These are phyloP conservation scores for Eueides isabella DNA, from an alignment of 1,140 invertebrate genomes.

Conservation along the genomic window DNA sequence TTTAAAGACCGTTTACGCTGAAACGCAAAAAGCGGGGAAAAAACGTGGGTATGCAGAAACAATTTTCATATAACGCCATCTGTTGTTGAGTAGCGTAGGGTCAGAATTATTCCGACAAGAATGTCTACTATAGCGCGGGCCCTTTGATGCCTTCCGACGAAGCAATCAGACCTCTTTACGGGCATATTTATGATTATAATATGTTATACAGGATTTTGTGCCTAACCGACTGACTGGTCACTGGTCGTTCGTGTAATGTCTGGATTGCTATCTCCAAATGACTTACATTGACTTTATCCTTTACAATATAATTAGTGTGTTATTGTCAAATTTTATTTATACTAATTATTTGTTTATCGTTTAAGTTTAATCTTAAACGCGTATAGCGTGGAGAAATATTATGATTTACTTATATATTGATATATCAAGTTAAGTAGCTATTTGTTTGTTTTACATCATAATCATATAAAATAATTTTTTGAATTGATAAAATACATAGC, in stretches of 20 bases:
- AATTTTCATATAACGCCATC: slow-evolving; percentile 75
- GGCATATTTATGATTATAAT: slow-evolving; percentile 81
- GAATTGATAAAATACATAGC: no score
- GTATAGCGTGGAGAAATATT: no score
- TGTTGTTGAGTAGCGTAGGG: slow-evolving; percentile 69
- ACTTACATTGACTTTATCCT: slow-evolving; percentile 22
- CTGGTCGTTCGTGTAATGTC: slow-evolving; percentile 57
- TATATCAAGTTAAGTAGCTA: no score
- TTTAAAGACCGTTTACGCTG: slow-evolving; percentile 73
- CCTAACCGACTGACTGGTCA: slow-evolving; percentile 54
- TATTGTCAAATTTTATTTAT: not conserved
- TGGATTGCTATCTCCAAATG: slow-evolving; percentile 62
- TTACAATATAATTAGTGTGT: slow-evolving; percentile 6
- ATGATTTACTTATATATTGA: no score
- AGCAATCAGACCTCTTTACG: slow-evolving; percentile 80
- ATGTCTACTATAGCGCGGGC: slow-evolving; percentile 64
- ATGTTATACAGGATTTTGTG: slow-evolving; percentile 80
- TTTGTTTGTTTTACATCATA: no score
- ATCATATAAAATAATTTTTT: no score
- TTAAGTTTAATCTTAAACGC: not conserved
- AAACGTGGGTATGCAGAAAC: slow-evolving; percentile 66
- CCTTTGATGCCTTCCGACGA: slow-evolving; percentile 80
- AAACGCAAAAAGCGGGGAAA: slow-evolving; percentile 66
- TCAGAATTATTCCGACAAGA: slow-evolving; percentile 69
- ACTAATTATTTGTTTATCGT: not conserved